These are phyloP conservation scores for Rhodinocichla rosea DNA, from an alignment of 2,113 vertebrate species.

Conservation along the genomic window DNA sequence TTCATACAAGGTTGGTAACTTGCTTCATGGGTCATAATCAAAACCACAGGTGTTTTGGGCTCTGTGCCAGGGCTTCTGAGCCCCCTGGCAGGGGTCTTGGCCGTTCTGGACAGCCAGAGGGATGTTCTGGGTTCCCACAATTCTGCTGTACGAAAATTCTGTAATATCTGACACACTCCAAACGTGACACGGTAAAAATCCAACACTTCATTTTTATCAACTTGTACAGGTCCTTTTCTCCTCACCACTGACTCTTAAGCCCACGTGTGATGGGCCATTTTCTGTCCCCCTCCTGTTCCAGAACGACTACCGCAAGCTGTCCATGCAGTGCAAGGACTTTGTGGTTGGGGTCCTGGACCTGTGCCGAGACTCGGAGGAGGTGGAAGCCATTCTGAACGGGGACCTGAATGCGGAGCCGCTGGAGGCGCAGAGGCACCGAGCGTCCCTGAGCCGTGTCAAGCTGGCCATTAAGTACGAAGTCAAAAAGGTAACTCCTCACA, in stretches of 20 bases:
- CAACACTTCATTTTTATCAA: not conserved
- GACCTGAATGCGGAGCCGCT: slow-evolving; percentile 78
- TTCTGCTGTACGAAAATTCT: not conserved
- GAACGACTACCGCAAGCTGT: slow-evolving; percentile 92
- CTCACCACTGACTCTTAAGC: not conserved
- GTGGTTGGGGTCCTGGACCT: slow-evolving; percentile 88
- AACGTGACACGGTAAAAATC: not conserved
- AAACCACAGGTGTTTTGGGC: no score
- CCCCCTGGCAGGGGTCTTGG: no score
- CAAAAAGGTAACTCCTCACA: slow-evolving; percentile 79
- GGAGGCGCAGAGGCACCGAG: slow-evolving; percentile 74
- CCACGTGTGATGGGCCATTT: not conserved
- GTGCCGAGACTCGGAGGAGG: slow-evolving; percentile 87
- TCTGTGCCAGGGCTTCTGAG: no score
- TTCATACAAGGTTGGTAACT: no score
- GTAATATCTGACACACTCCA: not conserved
- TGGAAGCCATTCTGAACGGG: slow-evolving; percentile 87
- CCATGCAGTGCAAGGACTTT: slow-evolving; percentile 93
- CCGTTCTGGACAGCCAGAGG: no score
- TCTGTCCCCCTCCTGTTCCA: slow-evolving; percentile 30
- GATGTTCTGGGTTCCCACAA: no score
- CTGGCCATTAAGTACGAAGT: slow-evolving; percentile 91
- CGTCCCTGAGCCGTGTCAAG: slow-evolving; percentile 84
- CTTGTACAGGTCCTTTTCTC: not conserved
- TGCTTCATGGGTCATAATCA: no score